Base-by-base conservation (phyloP, 2,113 vertebrate species). In the Grantiella picta region DNA sequence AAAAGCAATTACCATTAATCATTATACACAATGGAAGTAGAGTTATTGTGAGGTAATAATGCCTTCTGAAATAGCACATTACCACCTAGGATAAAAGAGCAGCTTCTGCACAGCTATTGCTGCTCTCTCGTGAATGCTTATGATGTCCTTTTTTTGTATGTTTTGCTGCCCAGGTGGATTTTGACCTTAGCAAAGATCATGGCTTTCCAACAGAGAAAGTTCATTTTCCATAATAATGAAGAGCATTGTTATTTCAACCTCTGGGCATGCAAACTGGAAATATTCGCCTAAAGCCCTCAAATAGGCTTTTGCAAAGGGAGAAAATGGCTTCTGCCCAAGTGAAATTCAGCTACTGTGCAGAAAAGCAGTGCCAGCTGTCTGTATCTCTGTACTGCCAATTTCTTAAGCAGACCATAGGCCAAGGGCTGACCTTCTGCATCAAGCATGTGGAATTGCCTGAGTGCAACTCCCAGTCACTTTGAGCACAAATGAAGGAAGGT, bases 1-100 rank as follows among this genome's bases (percentile, higher is more conserved):
- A 94, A 96, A 97, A 93, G 85, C 95, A 97, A 97, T 98, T 97
- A 94, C 87, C 86, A 93, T 97, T 95, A 92, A 95, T 94, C 64
- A 94, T 81, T 66, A 79, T 86, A 94, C 96, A 96, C 93, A 97
- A 96, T 88, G 84, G 82, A 97, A 96, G 86, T 63, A 82, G 27
- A 63, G 61, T 95, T 97, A 97, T 90, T 66, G 61, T 89, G 71
- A 92, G 82, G 71, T 95, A 95, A 88, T 92, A 96, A 90, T 7
- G 7, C 22, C 27, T 86, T 68, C 44, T 87, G 72, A 96, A 97
- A 90, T 73, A 82, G 63, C 61, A 87, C 23, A n/a, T 71, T 82
- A 73, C 83, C 83, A 72, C 84, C 50, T 76, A 60, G 78, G 36
- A 79, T 82, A 70, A 86, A 56, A 63, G 11, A 93, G 49, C 36